Evolutionary conservation across 2,113 vertebrate genomes (phyloP).

Genomic region (Phalacrocorax carbo): DNA sequence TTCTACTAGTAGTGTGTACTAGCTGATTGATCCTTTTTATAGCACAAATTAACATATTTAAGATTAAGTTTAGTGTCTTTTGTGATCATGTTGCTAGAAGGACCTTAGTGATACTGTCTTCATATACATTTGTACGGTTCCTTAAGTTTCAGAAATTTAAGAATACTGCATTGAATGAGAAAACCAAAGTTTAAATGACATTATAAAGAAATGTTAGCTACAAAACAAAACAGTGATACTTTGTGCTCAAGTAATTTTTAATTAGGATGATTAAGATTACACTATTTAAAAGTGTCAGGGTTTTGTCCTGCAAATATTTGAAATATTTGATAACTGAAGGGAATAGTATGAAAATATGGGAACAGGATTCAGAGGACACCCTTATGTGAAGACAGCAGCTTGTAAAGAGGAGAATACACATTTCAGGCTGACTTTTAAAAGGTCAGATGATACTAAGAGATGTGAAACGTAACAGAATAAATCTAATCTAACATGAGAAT

Average conservation of each 20-base stretch:
- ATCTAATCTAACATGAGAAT: neutral
- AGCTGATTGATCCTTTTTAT: neutral
- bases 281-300: neutral
- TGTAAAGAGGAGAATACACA: neutral
- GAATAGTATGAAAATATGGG: neutral
- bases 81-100: neutral
- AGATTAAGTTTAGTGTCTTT: neutral
- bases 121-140: neutral
- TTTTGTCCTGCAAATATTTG: neutral
- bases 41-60: neutral
- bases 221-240: neutral
- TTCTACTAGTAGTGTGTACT: accelerated
- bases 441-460: neutral
- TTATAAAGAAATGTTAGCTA: neutral
- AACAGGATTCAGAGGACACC: neutral
- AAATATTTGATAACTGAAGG: neutral
- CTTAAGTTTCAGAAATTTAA: neutral
- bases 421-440: neutral
- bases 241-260: neutral
- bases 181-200: neutral
- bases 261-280: neutral
- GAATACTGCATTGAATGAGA: neutral
- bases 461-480: neutral
- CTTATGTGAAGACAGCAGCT: neutral
- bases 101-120: neutral